phyloP scores from a whole-genome alignment of 2,113 vertebrate genomes.

The Mesocricetus auratus region DNA sequence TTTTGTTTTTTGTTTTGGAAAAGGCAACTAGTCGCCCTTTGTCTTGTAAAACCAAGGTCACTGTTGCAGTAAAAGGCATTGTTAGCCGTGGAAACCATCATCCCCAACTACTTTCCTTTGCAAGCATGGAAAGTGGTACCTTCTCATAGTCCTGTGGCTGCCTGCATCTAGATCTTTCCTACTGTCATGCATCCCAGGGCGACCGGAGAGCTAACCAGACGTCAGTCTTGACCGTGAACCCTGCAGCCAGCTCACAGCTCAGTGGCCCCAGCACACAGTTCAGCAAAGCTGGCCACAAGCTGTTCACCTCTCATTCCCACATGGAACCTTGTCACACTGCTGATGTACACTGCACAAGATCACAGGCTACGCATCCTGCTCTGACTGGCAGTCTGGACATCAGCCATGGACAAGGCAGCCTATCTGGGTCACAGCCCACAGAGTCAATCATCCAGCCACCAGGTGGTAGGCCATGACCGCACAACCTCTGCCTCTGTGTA shows the following conservation, averaged over 20 bases:
- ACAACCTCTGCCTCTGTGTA: neutral
- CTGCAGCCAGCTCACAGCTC: neutral
- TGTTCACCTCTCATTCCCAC: neutral
- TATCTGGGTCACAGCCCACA: neutral
- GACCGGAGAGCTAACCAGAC: neutral
- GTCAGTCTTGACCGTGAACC: fast-evolving
- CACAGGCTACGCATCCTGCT: neutral
- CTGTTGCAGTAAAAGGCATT: neutral
- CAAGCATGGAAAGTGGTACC: neutral
- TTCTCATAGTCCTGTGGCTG: too few species aligned
- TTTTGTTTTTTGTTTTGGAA: too few species aligned
- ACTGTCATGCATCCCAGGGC: neutral
- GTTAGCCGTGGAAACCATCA: neutral
- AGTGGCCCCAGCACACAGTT: too few species aligned
- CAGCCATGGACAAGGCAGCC: neutral
- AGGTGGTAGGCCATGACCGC: neutral
- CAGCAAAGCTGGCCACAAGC: neutral
- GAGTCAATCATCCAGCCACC: neutral
- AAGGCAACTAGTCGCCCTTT: fast-evolving
- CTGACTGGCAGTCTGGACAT: slow-evolving; percentile 9
- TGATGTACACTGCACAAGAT: neutral
- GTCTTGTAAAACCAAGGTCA: neutral
- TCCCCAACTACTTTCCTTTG: neutral
- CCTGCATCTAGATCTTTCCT: neutral
- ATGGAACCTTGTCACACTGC: neutral